These are phyloP conservation scores for Fragum fragum DNA, from an alignment of 2,888 invertebrate species.

Conservation along the genomic window DNA sequence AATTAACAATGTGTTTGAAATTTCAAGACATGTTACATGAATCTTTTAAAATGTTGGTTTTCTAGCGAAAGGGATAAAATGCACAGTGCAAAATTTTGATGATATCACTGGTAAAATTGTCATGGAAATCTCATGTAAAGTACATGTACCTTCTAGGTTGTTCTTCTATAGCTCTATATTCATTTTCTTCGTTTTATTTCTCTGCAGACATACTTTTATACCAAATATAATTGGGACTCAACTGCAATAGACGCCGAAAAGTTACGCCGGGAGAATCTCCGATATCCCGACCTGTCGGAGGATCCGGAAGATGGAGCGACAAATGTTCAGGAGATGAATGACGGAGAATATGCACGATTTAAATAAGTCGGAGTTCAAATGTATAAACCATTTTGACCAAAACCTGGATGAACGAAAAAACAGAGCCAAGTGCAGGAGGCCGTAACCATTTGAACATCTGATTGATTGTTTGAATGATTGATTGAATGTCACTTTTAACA, in stretches of 20 bases:
- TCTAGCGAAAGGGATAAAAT: neutral
- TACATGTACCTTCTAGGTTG: neutral
- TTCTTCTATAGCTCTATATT: neutral
- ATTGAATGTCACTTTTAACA: too few species aligned
- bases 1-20: too few species aligned
- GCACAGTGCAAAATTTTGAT: neutral
- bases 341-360: conserved; percentile 9
- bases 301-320: neutral
- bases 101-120: too few species aligned
- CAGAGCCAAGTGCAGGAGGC: too few species aligned
- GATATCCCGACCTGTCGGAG: conserved; percentile 1
- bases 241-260: neutral
- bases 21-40: too few species aligned
- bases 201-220: conserved; percentile 5
- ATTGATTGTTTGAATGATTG: too few species aligned
- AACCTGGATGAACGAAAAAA: too few species aligned
- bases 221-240: conserved; percentile 1
- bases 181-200: neutral
- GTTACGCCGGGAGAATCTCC: neutral
- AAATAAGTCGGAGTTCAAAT: neutral
- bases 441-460: too few species aligned
- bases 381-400: too few species aligned
- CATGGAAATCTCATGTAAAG: too few species aligned
- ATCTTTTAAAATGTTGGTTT: too few species aligned
- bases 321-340: conserved; percentile 5